Evolutionary conservation across 64 coral and sea anemone species (phyloP).

Genomic region (Dendronephthya gigantea): DNA sequence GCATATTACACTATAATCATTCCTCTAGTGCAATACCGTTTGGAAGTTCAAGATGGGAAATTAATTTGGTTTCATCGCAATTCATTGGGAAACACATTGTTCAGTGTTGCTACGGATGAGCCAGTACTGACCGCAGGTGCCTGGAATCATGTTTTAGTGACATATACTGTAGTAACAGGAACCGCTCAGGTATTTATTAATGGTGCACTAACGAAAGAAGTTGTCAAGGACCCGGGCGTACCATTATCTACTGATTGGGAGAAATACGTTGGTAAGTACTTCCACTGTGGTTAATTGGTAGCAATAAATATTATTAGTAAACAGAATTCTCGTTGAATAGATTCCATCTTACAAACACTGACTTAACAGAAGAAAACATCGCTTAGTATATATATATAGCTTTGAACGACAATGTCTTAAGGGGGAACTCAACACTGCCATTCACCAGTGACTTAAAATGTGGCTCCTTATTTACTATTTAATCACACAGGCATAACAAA

Average conservation of each 20-base stretch:
- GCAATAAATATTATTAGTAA: no score
- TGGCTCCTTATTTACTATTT: no score
- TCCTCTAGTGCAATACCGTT: slow-evolving; percentile 33
- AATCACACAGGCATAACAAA: no score
- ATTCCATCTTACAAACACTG: no score
- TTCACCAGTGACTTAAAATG: no score
- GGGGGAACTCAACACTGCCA: no score
- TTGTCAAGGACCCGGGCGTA: slow-evolving; percentile 66
- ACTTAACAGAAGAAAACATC: no score
- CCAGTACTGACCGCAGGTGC: slow-evolving; percentile 53
- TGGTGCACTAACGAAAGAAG: slow-evolving; percentile 70
- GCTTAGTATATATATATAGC: no score
- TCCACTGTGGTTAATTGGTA: no score
- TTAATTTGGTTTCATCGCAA: slow-evolving; percentile 92
- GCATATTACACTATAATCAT: no score
- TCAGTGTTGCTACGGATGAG: slow-evolving; percentile 69
- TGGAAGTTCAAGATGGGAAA: slow-evolving; percentile 61
- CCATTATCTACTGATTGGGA: slow-evolving; percentile 82
- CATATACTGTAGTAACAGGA: slow-evolving; percentile 64
- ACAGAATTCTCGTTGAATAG: no score
- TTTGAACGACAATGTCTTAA: no score
- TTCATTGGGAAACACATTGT: slow-evolving; percentile 68
- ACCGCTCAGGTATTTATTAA: slow-evolving; percentile 55
- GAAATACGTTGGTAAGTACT: slow-evolving; percentile 72
- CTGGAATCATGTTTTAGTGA: slow-evolving; percentile 58